A percentile compares a stretch with the other conserved stretches of the same genome.
Evolutionary conservation across 2,113 vertebrate species (phyloP).

Genomic region (Cyphomyrus discorhynchus): DNA sequence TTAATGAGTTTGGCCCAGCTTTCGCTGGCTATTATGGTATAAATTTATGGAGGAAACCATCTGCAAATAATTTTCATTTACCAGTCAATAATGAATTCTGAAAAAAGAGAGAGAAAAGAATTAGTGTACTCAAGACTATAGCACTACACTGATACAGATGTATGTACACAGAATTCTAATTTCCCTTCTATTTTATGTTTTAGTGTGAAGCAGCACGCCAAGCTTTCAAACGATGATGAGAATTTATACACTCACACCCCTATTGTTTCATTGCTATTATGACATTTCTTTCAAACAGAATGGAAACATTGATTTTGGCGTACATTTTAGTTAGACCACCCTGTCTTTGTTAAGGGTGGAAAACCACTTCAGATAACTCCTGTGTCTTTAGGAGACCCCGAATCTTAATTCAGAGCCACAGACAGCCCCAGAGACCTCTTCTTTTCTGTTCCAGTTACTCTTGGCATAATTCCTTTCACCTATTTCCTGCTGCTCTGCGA

Average conservation of each 20-base stretch:
- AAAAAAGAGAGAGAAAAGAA: neutral
- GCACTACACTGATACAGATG: neutral
- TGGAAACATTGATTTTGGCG: neutral
- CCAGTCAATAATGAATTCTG: neutral
- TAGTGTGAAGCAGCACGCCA: neutral
- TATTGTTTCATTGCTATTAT: neutral
- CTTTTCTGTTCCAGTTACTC: neutral
- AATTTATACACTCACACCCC: neutral
- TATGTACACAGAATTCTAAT: neutral
- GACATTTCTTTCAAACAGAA: neutral
- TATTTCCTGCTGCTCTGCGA: neutral
- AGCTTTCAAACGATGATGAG: neutral
- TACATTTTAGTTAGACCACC: neutral
- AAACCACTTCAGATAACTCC: neutral
- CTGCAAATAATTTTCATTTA: constrained; percentile 4
- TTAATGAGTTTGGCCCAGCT: neutral
- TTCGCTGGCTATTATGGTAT: neutral
- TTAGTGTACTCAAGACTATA: neutral
- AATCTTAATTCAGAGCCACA: neutral
- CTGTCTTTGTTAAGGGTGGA: neutral
- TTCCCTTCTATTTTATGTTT: neutral
- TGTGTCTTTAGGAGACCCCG: neutral
- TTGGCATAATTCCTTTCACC: neutral
- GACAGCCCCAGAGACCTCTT: neutral
- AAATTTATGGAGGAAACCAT: neutral